Evolutionary conservation across 2,888 invertebrate genomes (phyloP), one percentile per base, ranked within the genome.

Genomic region (Eucriotettix oculatus): DNA sequence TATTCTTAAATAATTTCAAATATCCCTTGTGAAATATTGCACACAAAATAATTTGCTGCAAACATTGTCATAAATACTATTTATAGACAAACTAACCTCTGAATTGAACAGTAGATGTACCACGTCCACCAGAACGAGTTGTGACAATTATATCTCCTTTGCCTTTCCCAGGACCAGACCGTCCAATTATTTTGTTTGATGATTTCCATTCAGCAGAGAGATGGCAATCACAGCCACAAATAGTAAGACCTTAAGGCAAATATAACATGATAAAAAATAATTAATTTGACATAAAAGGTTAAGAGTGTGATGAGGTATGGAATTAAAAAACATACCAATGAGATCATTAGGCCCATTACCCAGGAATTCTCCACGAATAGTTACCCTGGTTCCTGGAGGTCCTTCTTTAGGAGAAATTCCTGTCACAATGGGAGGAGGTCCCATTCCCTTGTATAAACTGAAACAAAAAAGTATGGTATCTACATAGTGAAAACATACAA

Each of bases 341-440:
- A 99, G 76, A 77, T 99, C 99, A 64, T 83, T 84, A 9, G 85
- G 84, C 68, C 84, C 87, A 48, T 77, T 80, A 29, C 99, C 99
- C 55, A 99, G 79, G 77, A 96, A 89, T 78, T 99, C 99, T 62
- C 99, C 95, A 66, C 97, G 81, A 69, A 98, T 90, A 29, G 88
- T 96, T 0, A 98, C 88, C 67, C 90, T 83, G 1, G 97, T 97
- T 10, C 98, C 97, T 11, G 97, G 97, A 53, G 94, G 93, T 1
- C 98, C 99, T 76, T 99, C 98, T 70, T 96, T 98, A 0, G 99
- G 99, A 7, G 98, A 98, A 63, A 99, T 84, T 40, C 99, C 99
- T 54, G 96, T 96, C 16, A 97, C 95, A 60, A 91, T 85, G 11
- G 93, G 93, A 7, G 69, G 67, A n/a, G 67, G 66, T 10, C 60